A percentile compares a stretch with the other conserved stretches of the same genome.
Conservation (phyloP, 2,113 vertebrate genomes). For the Chloebia gouldiae region DNA sequence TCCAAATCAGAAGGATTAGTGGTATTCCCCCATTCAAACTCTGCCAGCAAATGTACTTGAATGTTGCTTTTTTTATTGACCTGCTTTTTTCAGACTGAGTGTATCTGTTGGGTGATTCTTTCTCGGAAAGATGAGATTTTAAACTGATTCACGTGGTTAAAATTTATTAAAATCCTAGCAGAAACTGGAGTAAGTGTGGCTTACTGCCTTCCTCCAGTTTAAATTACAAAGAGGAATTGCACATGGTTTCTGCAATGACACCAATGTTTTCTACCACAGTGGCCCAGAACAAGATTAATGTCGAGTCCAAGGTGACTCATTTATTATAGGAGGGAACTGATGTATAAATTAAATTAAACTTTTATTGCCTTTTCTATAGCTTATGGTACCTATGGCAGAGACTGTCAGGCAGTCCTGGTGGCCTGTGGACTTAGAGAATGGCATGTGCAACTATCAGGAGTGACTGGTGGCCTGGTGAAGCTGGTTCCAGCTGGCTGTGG, state of each 20-base stretch:
- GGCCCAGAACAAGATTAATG: background rate
- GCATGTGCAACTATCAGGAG: accelerated
- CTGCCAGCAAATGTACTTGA: background rate
- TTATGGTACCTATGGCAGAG: accelerated
- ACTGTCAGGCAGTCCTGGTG: background rate
- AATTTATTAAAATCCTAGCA: background rate
- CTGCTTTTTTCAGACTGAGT: background rate
- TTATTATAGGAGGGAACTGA: background rate
- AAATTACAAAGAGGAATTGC: background rate
- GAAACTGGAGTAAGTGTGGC: background rate
- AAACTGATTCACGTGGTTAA: background rate
- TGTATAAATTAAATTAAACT: background rate
- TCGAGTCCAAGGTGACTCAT: background rate
- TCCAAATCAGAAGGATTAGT: background rate
- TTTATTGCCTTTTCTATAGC: background rate
- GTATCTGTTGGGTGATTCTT: background rate
- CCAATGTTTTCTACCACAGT: background rate
- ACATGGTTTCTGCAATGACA: background rate
- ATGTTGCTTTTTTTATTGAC: background rate
- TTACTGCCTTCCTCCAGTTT: background rate
- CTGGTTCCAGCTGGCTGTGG: background rate
- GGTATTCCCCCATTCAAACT: background rate
- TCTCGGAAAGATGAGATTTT: background rate
- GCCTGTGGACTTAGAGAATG: background rate
- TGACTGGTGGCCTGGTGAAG: background rate